Conservation (phyloP, 2,888 invertebrate genomes). For the Pseudococcus longispinus region DNA sequence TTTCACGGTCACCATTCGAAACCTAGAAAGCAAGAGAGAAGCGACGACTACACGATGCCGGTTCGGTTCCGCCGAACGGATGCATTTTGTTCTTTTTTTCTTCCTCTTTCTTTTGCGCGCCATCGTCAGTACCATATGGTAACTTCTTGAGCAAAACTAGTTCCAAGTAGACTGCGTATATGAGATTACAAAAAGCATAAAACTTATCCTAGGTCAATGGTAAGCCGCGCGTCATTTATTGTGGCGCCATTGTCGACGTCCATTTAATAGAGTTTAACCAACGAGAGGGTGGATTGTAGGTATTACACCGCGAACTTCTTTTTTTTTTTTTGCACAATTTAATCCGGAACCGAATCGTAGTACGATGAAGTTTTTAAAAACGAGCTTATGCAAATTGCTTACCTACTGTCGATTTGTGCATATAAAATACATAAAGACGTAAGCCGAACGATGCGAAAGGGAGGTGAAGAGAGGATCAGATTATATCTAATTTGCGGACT, state of each 20-base stretch:
- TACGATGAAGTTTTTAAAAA: background rate
- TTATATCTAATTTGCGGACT: background rate
- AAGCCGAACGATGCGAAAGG: too few species aligned
- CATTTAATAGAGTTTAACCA: background rate
- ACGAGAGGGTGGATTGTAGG: background rate
- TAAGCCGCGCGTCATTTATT: background rate
- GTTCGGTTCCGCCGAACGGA: slow-evolving; percentile 30
- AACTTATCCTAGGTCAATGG: slow-evolving; percentile 43
- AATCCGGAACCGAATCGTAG: background rate
- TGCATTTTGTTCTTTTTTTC: slow-evolving; percentile 38
- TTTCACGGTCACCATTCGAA: slow-evolving; percentile 11
- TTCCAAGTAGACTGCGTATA: slow-evolving; percentile 12
- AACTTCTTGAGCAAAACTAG: background rate
- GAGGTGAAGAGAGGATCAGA: too few species aligned
- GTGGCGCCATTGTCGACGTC: background rate
- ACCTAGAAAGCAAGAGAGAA: background rate
- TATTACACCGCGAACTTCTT: background rate
- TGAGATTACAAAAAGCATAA: slow-evolving; percentile 26
- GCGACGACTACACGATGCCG: background rate
- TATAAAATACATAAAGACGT: background rate
- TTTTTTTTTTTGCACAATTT: background rate
- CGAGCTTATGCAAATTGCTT: background rate
- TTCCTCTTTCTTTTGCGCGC: slow-evolving; percentile 2
- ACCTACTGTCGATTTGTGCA: background rate
- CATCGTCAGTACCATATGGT: slow-evolving; percentile 22